Conservation (phyloP, 2,888 invertebrate genomes). For the Thereva unica region DNA sequence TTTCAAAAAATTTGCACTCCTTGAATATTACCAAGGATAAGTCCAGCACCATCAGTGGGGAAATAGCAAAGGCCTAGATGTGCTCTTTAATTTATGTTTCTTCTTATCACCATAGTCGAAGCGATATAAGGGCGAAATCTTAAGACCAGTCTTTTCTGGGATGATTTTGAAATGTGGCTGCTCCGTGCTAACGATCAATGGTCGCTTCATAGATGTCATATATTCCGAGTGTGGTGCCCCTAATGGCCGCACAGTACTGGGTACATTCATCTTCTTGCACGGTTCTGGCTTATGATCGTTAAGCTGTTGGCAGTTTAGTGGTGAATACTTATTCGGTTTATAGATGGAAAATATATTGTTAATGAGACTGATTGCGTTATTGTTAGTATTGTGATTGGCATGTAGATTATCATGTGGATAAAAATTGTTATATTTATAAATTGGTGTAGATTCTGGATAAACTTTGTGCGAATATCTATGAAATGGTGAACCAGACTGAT, state of each 20-base stretch:
- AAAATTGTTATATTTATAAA: slow-evolving; percentile 57
- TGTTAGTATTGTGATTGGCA: slow-evolving; percentile 44
- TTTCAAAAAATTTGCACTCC: slow-evolving; percentile 7
- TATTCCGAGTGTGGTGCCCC: slow-evolving; percentile 54
- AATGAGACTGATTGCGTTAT: slow-evolving; percentile 56
- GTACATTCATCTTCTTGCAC: slow-evolving; percentile 58
- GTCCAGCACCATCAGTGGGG: slow-evolving; percentile 59
- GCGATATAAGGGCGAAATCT: slow-evolving; percentile 59
- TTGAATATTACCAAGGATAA: slow-evolving; percentile 47
- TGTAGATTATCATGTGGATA: slow-evolving; percentile 54
- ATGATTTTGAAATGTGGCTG: slow-evolving; percentile 60
- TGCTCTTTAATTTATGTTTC: slow-evolving; percentile 56
- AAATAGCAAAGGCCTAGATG: slow-evolving; percentile 57
- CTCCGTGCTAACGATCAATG: slow-evolving; percentile 62
- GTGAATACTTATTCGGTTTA: slow-evolving; percentile 58
- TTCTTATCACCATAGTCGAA: slow-evolving; percentile 52
- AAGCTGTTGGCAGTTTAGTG: slow-evolving; percentile 57
- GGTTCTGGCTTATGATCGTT: slow-evolving; percentile 45
- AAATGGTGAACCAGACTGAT: slow-evolving; percentile 52
- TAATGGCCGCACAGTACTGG: slow-evolving; percentile 55
- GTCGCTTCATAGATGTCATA: slow-evolving; percentile 59
- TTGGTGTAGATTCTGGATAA: slow-evolving; percentile 55
- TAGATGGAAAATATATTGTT: slow-evolving; percentile 59
- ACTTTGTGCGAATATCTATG: slow-evolving; percentile 50
- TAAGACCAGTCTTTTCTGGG: slow-evolving; percentile 62